Evolutionary conservation across 2,113 vertebrate genomes (phyloP).

Genomic region (Barbus barbus): DNA sequence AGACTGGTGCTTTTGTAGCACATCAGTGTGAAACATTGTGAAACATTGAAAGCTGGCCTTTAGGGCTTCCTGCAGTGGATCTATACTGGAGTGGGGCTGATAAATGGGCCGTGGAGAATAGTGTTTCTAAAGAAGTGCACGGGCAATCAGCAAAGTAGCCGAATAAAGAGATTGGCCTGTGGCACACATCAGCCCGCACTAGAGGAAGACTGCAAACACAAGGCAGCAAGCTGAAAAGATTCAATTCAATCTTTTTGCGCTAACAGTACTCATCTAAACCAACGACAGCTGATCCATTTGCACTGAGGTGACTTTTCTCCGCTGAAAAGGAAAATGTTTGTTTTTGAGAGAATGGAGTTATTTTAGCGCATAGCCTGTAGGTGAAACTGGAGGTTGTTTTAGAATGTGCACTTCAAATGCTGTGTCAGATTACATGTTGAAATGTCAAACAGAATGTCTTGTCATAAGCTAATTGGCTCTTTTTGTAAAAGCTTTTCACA

Average conservation of each 20-base stretch:
- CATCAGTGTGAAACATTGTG: constrained; percentile 1
- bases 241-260: constrained; percentile 20
- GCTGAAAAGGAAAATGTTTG: constrained; percentile 7
- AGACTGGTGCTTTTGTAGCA: constrained; percentile 13
- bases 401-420: neutral
- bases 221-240: constrained; percentile 28
- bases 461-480: neutral
- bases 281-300: constrained; percentile 20
- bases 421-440: neutral
- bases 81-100: constrained; percentile 2
- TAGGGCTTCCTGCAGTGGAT: neutral
- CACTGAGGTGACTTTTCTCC: neutral
- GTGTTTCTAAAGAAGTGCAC: constrained; percentile 40
- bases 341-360: neutral
- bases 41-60: constrained; percentile 11
- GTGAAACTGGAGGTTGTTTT: neutral
- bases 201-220: constrained; percentile 38
- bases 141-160: constrained; percentile 57
- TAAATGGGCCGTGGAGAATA: constrained; percentile 44
- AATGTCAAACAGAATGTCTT: neutral
- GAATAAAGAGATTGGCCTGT: constrained; percentile 51
- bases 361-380: neutral
- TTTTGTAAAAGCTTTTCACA: neutral
- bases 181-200: constrained; percentile 15
- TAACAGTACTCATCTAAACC: neutral